Conservation (phyloP, 2,113 vertebrate genomes). For the Chaetorhynchus papuensis region DNA sequence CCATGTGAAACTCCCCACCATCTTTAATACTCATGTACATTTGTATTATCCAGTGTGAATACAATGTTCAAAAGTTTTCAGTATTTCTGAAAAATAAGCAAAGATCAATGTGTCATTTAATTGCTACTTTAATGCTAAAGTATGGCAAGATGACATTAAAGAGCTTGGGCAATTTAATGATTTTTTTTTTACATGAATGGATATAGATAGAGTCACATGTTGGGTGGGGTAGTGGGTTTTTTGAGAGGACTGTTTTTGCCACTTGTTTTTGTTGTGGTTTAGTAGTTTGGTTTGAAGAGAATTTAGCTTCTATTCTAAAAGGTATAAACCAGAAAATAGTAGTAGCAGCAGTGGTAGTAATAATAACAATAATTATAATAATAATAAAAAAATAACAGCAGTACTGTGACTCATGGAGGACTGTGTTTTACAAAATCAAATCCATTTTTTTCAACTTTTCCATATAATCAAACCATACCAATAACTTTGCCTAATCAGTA, state of each 20-base stretch:
- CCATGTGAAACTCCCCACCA: neutral
- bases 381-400: neutral
- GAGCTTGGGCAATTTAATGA: neutral
- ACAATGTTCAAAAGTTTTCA: neutral
- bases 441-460: neutral
- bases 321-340: neutral
- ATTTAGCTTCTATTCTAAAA: neutral
- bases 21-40: neutral
- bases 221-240: fast-evolving
- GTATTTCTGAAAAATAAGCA: neutral
- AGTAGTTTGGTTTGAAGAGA: neutral
- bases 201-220: neutral
- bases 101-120: neutral
- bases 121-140: neutral
- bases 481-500: neutral
- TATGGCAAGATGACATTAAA: neutral
- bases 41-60: neutral
- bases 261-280: neutral
- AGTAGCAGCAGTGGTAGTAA: neutral
- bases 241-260: neutral
- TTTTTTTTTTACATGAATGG: neutral
- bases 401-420: neutral
- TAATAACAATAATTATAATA: neutral
- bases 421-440: neutral
- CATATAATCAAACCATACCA: neutral